Evolutionary conservation across 2,888 invertebrate species (phyloP).

Genomic region (Chouioia cunea): DNA sequence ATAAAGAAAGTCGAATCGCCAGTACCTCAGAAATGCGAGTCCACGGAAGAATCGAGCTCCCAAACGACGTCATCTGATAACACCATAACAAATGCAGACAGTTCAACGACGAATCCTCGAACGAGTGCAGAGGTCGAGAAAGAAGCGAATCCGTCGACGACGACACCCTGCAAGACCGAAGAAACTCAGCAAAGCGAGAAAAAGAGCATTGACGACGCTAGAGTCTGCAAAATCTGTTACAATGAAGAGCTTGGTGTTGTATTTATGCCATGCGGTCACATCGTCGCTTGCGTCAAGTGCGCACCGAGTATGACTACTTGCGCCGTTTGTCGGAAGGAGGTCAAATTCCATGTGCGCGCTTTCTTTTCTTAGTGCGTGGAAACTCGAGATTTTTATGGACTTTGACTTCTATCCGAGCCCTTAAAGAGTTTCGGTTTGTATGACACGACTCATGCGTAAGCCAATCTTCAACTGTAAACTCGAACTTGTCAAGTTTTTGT

Average conservation of each 20-base stretch:
- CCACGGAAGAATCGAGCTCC: conserved; percentile 42
- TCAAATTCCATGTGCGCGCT: conserved; percentile 77
- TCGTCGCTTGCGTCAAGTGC: conserved; percentile 92
- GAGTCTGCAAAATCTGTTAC: conserved; percentile 92
- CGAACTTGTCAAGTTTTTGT: too few relatives aligned
- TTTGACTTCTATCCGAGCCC: not conserved
- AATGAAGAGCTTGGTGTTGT: conserved; percentile 88
- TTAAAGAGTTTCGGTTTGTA: too few relatives aligned
- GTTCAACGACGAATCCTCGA: too few relatives aligned
- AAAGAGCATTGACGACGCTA: conserved; percentile 66
- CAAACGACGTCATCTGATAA: not conserved
- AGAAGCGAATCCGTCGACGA: too few relatives aligned
- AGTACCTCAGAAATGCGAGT: conserved; percentile 31
- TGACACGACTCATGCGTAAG: too few relatives aligned
- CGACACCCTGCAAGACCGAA: not conserved
- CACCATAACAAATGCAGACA: too few relatives aligned
- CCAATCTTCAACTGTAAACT: too few relatives aligned
- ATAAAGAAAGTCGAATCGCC: conserved; percentile 57
- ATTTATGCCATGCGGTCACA: conserved; percentile 95
- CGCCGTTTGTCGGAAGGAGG: conserved; percentile 86
- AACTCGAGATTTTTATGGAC: conserved; percentile 9
- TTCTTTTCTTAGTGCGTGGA: conserved; percentile 68
- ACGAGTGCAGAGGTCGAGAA: too few relatives aligned
- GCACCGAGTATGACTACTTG: conserved; percentile 87
- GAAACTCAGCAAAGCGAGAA: conserved; percentile 3